phyloP scores from a whole-genome alignment of 2,888 invertebrate species.

The Cephalotes varians region DNA sequence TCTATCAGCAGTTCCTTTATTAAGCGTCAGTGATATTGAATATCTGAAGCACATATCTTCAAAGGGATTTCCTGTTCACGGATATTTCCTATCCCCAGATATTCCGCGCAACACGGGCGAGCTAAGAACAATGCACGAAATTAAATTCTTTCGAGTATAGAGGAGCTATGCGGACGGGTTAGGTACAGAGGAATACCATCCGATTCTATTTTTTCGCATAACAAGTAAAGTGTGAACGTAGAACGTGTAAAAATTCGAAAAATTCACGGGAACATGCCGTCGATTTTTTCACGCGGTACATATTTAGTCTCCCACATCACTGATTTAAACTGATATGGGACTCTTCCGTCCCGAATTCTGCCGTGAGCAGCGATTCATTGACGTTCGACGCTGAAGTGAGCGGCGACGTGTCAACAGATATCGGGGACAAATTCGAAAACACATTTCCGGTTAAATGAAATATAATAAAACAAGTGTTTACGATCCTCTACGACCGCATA shows the following conservation, averaged over 20 bases:
- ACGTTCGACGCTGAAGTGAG: slow-evolving; percentile 21
- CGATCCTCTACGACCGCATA: slow-evolving; percentile 5
- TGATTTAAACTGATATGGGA: no score
- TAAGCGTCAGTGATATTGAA: slow-evolving; percentile 44
- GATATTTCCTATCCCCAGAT: slow-evolving; percentile 55
- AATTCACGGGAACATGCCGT: background rate
- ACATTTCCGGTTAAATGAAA: slow-evolving; percentile 50
- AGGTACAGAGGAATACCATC: slow-evolving; percentile 22
- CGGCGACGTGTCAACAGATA: slow-evolving; percentile 25
- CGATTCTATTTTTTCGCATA: slow-evolving; percentile 20
- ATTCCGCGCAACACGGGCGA: slow-evolving; percentile 51
- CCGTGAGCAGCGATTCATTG: slow-evolving; percentile 2
- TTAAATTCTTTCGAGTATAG: slow-evolving; percentile 75
- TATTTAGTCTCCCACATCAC: slow-evolving; percentile 26
- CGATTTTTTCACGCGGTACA: background rate
- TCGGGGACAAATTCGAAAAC: slow-evolving; percentile 39
- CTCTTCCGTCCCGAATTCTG: background rate
- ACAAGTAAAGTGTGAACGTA: slow-evolving; percentile 34
- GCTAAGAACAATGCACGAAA: slow-evolving; percentile 68
- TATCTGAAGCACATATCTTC: slow-evolving; percentile 40
- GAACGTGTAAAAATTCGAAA: slow-evolving; percentile 16
- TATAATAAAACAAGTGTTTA: slow-evolving; percentile 51
- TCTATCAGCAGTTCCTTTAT: slow-evolving; percentile 20
- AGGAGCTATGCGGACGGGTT: slow-evolving; percentile 20
- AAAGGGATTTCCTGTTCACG: slow-evolving; percentile 35